Base-by-base conservation (phyloP, 2,797 vertebrate genomes). In the Micromesistius poutassou region DNA sequence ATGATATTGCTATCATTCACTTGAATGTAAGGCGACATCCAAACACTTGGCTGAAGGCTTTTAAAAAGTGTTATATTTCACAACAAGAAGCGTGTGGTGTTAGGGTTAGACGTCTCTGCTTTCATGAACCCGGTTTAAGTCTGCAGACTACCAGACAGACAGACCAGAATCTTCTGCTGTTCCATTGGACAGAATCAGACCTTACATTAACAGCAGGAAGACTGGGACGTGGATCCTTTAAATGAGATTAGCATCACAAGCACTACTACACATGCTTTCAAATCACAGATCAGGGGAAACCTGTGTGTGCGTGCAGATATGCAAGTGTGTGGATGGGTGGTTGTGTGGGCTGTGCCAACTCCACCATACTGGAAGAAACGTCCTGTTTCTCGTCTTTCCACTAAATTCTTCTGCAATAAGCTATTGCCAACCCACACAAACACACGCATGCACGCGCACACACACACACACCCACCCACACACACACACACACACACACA, bases 381-480 rank as follows among this genome's bases (percentile, higher is more conserved):
- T 94, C 92, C 93, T 93, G 93, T 92, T 93, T 90, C 91, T 91
- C 90, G 83, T 80, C 86, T 90, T 91, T 91, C 87, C 81, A 80
- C 86, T 74, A 90, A 91, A 94, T 95, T 94, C 92, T 93, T 94
- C 70, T 78, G 84, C 38, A 81, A 87, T 91, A 89, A 91, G 90
- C 84, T 90, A 86, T 91, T 87, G 84, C 85, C 83, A 85, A 82
- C 83, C 81, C 79, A 83, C 80, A 78, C 79, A 77, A 77, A 68
- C 74, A 71, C 46, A 50, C 46, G 5, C 46, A 50, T 16, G 9
- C 50, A 62, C 22, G 9, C 50, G 9, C 6, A n/a, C 50, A 8
- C 50, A 62, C 7, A 62, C 50, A 6, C 2, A 9, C 50, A 25
- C 7, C n/a, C 7, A 1, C 7, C 2, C 50, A 62, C 50, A n/a